Base-by-base conservation (phyloP, 2,888 invertebrate genomes). In the Archips crataeganus region DNA sequence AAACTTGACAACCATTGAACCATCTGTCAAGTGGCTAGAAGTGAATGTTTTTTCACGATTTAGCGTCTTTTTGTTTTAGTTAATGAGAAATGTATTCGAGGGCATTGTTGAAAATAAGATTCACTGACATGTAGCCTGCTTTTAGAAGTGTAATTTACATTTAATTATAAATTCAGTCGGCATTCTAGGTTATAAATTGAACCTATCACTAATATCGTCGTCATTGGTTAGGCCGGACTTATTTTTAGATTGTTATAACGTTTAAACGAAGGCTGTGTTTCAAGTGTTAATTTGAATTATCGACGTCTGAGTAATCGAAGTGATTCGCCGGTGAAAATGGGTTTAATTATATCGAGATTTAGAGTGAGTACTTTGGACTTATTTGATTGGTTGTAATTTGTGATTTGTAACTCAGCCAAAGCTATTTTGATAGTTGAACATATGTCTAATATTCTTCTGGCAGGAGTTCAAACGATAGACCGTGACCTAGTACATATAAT, bases 311-410 rank as follows among this genome's bases (percentile, higher is more conserved):
- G 71, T 72, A 76, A 75, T 71, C 78, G 78, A 71, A 79, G 79
- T 79, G 74, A 76, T 78, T 75, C 75, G 77, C 74, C 62, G 65
- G 70, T 77, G 80, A 91, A 90, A 83, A 96, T 96, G 96, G 96
- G 96, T 78, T 90, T 95, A 75, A 94, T 96, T 79, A 91, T 96
- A 88, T 96, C 96, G 77, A 96, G 96, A 94, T 96, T 96, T 92
- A 95, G 96, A 88, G 96, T 96, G 91, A 95, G 96, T 95, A 85
- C 86, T 84, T 84, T 82, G 70, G 75, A 73, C 78, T 77, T 68
- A 78, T 60, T 66, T 60, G 51, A 73, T 69, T 69, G 69, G 71
- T 73, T 70, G 13, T 49, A 32, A 61, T 60, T 65, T 61, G 79
- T 81, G 80, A 83, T 83, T 89, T 90, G 91, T 88, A 84, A 77